phyloP scores from a whole-genome alignment of 1,140 invertebrate genomes.

The Heliconius congener region DNA sequence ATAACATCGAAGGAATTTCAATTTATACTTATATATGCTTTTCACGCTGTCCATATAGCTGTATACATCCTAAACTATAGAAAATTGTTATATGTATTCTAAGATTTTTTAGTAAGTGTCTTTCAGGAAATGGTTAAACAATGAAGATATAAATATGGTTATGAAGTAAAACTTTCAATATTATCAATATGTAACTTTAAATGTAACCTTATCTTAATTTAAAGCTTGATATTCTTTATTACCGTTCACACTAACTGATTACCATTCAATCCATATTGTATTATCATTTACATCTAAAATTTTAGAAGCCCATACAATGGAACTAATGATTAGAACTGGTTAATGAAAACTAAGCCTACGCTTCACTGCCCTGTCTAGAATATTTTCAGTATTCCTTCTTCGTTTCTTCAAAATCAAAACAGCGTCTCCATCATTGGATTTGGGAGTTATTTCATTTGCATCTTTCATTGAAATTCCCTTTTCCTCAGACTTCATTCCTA shows the following conservation, averaged over 20 bases:
- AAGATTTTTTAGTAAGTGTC: background rate
- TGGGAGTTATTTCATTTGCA: slow-evolving; percentile 56
- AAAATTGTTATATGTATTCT: too few relatives aligned
- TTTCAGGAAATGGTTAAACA: too few relatives aligned
- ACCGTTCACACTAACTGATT: background rate
- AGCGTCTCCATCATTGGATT: slow-evolving; percentile 39
- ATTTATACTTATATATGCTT: background rate
- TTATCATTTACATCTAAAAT: background rate
- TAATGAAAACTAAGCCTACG: slow-evolving; percentile 55
- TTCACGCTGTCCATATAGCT: background rate
- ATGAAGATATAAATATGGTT: background rate
- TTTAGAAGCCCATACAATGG: background rate
- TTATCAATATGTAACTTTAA: too few relatives aligned
- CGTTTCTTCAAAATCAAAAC: slow-evolving; percentile 49
- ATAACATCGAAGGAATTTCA: background rate
- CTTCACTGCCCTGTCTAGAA: slow-evolving; percentile 42
- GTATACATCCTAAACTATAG: background rate
- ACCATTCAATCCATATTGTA: background rate
- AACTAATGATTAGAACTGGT: background rate
- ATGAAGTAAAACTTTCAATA: background rate
- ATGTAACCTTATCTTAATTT: background rate
- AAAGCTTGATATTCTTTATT: background rate
- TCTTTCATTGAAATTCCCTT: slow-evolving; percentile 43
- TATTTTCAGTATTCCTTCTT: slow-evolving; percentile 38
- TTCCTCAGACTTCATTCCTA: background rate